Evolutionary conservation across 2,113 vertebrate genomes (phyloP).

Genomic region (Dendropsophus ebraccatus): DNA sequence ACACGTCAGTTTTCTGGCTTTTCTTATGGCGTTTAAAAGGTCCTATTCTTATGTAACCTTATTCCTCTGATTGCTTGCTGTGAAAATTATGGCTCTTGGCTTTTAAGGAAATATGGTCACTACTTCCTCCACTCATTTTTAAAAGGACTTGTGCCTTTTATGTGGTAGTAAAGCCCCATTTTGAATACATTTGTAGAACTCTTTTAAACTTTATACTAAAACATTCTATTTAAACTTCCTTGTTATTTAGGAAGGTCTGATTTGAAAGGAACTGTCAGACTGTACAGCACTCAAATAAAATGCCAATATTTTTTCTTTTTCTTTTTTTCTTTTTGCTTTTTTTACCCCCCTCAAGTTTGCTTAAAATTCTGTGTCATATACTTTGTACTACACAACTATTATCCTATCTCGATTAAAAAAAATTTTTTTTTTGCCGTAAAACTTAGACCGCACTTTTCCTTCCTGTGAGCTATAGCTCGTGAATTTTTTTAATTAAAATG

Average conservation of each 20-base stretch:
- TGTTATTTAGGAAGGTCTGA: slow-evolving; percentile 35
- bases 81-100: slow-evolving; percentile 57
- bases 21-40: slow-evolving; percentile 48
- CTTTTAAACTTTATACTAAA: slow-evolving; percentile 59
- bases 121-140: slow-evolving; percentile 55
- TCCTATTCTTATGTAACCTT: slow-evolving; percentile 45
- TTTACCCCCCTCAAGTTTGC: neutral
- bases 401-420: too few species aligned
- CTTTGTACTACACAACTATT: neutral
- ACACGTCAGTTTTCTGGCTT: slow-evolving; percentile 23
- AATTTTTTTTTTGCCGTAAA: too few species aligned
- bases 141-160: slow-evolving; percentile 14
- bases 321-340: neutral
- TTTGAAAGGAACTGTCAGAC: slow-evolving; percentile 51
- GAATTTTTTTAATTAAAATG: too few species aligned
- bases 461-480: too few species aligned
- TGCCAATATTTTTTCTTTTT: neutral
- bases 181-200: slow-evolving; percentile 59
- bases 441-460: too few species aligned
- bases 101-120: slow-evolving; percentile 57
- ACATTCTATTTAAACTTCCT: slow-evolving; percentile 57
- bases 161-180: slow-evolving; percentile 52
- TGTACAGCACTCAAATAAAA: slow-evolving; percentile 36
- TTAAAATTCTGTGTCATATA: neutral
- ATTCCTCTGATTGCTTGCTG: slow-evolving; percentile 53